These are phyloP conservation scores for Allygus modestus DNA, from an alignment of 2,888 invertebrate species.

Conservation along the genomic window DNA sequence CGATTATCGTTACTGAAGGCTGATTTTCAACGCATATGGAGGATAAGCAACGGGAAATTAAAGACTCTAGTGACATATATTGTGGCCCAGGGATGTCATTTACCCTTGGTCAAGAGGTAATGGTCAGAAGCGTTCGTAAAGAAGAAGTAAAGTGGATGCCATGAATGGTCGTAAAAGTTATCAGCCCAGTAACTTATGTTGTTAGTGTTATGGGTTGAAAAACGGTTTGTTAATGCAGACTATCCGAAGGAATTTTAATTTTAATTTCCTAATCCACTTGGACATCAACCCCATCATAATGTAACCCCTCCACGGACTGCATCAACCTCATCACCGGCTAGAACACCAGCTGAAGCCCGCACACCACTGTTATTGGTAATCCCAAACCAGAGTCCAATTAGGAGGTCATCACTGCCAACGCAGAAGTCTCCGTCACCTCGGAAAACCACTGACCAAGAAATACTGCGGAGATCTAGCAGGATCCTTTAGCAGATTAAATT, in stretches of 20 bases:
- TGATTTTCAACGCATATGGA: not conserved
- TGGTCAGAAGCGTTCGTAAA: constrained; percentile 31
- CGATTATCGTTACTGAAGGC: not conserved
- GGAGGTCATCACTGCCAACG: not conserved
- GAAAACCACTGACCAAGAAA: not conserved
- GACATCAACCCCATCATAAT: not conserved
- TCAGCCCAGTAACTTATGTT: constrained; percentile 34
- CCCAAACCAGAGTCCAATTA: not conserved
- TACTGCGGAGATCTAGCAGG: not conserved
- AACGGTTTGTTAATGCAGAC: constrained; percentile 34
- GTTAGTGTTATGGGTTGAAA: constrained; percentile 1
- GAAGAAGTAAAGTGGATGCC: constrained; percentile 44
- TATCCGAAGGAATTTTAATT: not conserved
- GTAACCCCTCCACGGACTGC: not conserved
- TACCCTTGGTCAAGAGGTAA: not conserved
- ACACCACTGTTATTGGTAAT: not conserved
- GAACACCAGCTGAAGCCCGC: not conserved
- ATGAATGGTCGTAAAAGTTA: not conserved
- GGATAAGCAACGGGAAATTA: constrained; percentile 5
- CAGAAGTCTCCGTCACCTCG: not conserved
- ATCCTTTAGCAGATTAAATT: too few relatives aligned
- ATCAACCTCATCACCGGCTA: not conserved
- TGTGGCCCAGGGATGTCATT: constrained; percentile 5
- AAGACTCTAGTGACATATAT: not conserved
- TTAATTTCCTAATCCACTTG: not conserved